These are phyloP conservation scores for Solea solea DNA, from an alignment of 2,113 vertebrate genomes.

Conservation along the genomic window DNA sequence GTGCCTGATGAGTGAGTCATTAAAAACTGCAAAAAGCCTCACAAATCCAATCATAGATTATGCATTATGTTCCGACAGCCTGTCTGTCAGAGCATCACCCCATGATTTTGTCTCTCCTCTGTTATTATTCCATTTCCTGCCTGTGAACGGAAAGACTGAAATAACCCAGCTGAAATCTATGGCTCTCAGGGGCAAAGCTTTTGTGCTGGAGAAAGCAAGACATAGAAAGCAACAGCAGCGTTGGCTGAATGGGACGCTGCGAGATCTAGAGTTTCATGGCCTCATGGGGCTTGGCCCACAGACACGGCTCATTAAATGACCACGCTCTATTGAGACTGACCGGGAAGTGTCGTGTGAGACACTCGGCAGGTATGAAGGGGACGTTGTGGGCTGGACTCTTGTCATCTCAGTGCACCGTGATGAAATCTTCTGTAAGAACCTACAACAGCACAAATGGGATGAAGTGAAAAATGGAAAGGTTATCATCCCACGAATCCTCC, in stretches of 20 bases:
- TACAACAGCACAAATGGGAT: constrained; percentile 11
- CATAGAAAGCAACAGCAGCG: constrained; percentile 69
- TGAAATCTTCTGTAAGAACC: constrained; percentile 40
- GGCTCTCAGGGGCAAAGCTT: constrained; percentile 73
- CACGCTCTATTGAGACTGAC: constrained; percentile 32
- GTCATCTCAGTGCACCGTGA: constrained; percentile 30
- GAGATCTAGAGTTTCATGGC: constrained; percentile 62
- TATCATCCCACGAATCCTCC: background rate
- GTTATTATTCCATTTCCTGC: constrained; percentile 82
- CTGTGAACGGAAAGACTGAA: constrained; percentile 76
- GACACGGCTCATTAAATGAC: constrained; percentile 59
- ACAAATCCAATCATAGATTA: constrained; percentile 37
- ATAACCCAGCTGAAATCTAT: constrained; percentile 78
- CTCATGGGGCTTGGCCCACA: constrained; percentile 48
- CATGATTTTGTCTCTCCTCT: constrained; percentile 59
- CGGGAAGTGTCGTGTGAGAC: constrained; percentile 31
- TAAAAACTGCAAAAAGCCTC: constrained; percentile 32
- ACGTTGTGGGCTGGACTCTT: constrained; percentile 20
- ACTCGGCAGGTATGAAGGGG: constrained; percentile 29
- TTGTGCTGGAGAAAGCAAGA: constrained; percentile 68
- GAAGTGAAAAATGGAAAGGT: constrained; percentile 15
- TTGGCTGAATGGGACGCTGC: constrained; percentile 56
- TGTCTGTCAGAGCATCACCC: constrained; percentile 51
- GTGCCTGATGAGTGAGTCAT: constrained; percentile 16
- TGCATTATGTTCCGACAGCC: constrained; percentile 19